phyloP scores from a whole-genome alignment of 2,888 invertebrate genomes.

The Trichogramma evanescens region DNA sequence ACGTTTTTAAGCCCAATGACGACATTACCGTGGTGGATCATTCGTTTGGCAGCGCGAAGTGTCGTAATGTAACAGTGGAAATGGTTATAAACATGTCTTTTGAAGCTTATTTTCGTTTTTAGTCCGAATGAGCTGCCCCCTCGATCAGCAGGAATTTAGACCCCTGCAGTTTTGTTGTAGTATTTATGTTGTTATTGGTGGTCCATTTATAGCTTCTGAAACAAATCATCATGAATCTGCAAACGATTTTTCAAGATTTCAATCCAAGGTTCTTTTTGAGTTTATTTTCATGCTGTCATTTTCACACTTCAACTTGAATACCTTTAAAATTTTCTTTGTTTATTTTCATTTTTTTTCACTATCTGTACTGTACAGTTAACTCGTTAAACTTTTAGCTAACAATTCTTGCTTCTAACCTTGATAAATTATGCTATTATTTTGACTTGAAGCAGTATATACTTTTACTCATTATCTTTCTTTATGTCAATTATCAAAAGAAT shows the following conservation, averaged over 20 bases:
- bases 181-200: too few relatives aligned
- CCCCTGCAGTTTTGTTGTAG: too few relatives aligned
- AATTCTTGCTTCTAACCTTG: constrained; percentile 1
- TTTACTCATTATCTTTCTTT: neutral
- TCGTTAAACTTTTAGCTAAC: constrained; percentile 4
- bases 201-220: too few relatives aligned
- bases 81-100: too few relatives aligned
- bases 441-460: neutral
- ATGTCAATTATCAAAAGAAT: neutral
- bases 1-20: too few relatives aligned
- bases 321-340: neutral
- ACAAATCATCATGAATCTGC: constrained; percentile 65
- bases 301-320: neutral
- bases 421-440: neutral
- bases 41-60: too few relatives aligned
- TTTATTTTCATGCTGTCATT: constrained; percentile 1
- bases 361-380: neutral
- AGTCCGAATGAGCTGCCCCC: too few relatives aligned
- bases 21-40: too few relatives aligned
- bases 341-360: neutral
- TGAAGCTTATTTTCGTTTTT: too few relatives aligned
- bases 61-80: too few relatives aligned
- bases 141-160: too few relatives aligned
- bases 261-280: constrained; percentile 67
- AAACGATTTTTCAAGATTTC: constrained; percentile 83